A percentile compares a stretch with the other conserved stretches of the same genome.
These are phyloP conservation scores for Tribolium madens DNA, from an alignment of 1,140 invertebrate genomes.

Conservation along the genomic window DNA sequence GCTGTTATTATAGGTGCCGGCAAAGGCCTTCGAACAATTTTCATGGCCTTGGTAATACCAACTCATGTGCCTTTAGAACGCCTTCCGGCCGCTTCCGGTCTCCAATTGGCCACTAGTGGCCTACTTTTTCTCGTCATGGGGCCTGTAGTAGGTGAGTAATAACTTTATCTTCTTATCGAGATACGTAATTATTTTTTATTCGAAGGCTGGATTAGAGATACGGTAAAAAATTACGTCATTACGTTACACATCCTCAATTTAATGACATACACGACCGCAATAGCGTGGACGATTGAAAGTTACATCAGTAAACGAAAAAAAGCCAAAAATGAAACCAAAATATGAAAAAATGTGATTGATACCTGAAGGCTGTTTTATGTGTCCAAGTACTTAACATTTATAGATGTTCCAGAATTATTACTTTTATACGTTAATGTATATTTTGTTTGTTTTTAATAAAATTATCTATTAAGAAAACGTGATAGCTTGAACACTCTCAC, in stretches of 20 bases:
- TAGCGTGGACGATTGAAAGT: constrained; percentile 70
- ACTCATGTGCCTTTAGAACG: constrained; percentile 73
- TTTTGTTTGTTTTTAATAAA: background rate
- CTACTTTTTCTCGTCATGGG: constrained; percentile 70
- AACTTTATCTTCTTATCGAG: background rate
- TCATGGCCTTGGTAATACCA: constrained; percentile 76
- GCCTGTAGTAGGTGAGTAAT: constrained; percentile 70
- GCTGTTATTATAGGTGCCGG: constrained; percentile 73
- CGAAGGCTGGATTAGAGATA: constrained; percentile 72
- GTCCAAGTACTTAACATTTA: background rate
- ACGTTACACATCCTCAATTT: constrained; percentile 74
- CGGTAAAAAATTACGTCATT: constrained; percentile 68
- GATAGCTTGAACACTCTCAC: too few relatives aligned
- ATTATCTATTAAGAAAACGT: too few relatives aligned
- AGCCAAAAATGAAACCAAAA: background rate
- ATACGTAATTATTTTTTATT: constrained; percentile 50
- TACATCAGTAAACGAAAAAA: background rate
- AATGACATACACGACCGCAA: constrained; percentile 71
- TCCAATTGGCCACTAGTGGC: constrained; percentile 73
- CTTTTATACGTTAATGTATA: background rate
- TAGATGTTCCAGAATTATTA: too few relatives aligned
- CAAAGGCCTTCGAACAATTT: constrained; percentile 75
- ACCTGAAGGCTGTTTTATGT: background rate
- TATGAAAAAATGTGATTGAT: background rate
- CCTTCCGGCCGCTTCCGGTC: constrained; percentile 72